These are phyloP conservation scores for Dicroscelio sp. DNA, from an alignment of 2,888 invertebrate species.

Conservation along the genomic window DNA sequence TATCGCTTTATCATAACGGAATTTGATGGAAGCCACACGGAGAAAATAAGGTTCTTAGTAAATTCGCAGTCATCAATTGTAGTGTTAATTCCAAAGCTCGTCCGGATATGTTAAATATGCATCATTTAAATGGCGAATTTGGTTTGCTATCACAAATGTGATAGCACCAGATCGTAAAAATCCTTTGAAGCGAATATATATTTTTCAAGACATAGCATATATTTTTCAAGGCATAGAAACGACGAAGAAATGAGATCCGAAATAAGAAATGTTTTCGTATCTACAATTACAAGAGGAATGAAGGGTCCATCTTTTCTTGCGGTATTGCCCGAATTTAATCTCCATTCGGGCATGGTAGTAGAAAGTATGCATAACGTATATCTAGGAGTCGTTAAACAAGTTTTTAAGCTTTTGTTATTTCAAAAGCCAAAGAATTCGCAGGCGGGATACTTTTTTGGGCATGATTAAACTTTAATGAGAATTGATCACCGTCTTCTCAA, in stretches of 20 bases:
- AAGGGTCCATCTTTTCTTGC: constrained; percentile 21
- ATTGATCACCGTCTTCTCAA: constrained; percentile 62
- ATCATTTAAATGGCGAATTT: constrained; percentile 14
- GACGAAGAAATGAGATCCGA: constrained; percentile 4
- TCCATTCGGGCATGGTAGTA: not conserved
- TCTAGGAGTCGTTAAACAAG: not conserved
- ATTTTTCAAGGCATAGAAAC: not conserved
- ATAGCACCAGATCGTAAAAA: not conserved
- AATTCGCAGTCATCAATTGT: not conserved
- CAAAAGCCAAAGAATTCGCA: not conserved
- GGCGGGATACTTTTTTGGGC: constrained; percentile 43
- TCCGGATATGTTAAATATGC: constrained; percentile 17
- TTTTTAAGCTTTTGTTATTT: not conserved
- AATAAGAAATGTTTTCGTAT: not conserved
- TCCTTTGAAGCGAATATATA: constrained; percentile 13
- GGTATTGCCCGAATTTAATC: not conserved
- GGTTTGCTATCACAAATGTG: not conserved
- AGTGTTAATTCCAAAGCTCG: constrained; percentile 28
- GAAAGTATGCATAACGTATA: constrained; percentile 26
- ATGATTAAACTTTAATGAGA: constrained; percentile 11
- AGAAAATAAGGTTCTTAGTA: not conserved
- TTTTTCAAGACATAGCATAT: not conserved
- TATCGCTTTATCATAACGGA: not conserved
- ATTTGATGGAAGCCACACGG: not conserved
- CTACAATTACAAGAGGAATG: not conserved